Evolutionary conservation across 2,888 invertebrate genomes (phyloP).

Genomic region (Lacanobia wlatinum): DNA sequence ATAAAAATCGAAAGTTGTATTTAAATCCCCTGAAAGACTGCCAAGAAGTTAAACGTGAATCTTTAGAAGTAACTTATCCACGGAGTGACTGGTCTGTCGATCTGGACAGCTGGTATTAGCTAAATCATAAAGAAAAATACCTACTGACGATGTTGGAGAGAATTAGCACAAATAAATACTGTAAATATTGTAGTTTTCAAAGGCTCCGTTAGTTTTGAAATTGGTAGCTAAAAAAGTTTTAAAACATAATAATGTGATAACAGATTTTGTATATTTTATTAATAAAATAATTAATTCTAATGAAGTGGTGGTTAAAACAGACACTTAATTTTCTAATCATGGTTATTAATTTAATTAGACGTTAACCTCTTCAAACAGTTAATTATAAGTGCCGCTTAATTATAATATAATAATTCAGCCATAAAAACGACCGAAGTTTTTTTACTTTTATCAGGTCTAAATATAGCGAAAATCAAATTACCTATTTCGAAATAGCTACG

Average conservation of each 20-base stretch:
- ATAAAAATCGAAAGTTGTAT: no score
- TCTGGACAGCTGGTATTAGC: neutral
- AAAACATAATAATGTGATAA: conserved; percentile 4
- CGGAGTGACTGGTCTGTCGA: neutral
- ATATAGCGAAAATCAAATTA: neutral
- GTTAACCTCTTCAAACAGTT: neutral
- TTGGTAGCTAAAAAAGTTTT: neutral
- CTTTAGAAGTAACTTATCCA: no score
- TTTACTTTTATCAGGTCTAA: no score
- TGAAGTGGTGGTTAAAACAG: neutral
- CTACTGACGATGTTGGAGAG: conserved; percentile 6
- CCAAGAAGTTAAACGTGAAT: neutral
- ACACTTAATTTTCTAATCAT: conserved; percentile 4
- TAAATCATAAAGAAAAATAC: conserved; percentile 35
- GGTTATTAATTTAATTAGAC: neutral
- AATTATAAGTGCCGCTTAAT: neutral
- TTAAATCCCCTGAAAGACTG: neutral
- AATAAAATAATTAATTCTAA: neutral
- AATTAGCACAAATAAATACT: conserved; percentile 2
- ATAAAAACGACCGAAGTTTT: neutral
- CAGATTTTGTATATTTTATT: neutral
- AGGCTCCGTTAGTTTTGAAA: conserved; percentile 29
- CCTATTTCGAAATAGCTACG: neutral
- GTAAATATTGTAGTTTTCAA: neutral
- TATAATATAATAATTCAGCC: neutral